A percentile compares a stretch with the other conserved stretches of the same genome.
These are phyloP conservation scores for Lasius fuliginosus DNA, from an alignment of 2,888 invertebrate genomes.

Conservation along the genomic window DNA sequence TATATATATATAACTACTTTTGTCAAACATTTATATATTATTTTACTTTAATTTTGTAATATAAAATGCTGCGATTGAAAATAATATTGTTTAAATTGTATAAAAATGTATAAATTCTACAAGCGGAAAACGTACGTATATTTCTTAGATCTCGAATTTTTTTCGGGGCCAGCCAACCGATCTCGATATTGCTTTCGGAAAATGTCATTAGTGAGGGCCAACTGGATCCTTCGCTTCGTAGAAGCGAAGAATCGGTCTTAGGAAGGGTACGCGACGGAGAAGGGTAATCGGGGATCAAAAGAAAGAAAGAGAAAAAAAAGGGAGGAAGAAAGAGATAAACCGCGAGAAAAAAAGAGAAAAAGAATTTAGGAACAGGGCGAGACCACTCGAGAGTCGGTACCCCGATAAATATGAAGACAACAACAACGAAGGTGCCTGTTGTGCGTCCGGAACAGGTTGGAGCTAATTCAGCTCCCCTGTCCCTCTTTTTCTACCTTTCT, in stretches of 20 bases:
- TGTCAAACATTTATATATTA: background rate
- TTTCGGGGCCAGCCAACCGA: background rate
- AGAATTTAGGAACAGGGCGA: slow-evolving; percentile 77
- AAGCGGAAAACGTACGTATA: slow-evolving; percentile 15
- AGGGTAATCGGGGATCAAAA: slow-evolving; percentile 68
- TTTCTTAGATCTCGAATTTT: background rate
- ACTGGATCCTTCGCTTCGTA: slow-evolving; percentile 74
- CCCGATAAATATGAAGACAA: slow-evolving; percentile 86
- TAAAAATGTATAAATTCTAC: slow-evolving; percentile 45
- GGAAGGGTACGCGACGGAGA: slow-evolving; percentile 56
- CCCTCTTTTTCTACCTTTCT: slow-evolving; percentile 49
- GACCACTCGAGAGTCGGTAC: slow-evolving; percentile 76
- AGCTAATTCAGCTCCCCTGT: slow-evolving; percentile 82
- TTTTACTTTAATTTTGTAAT: background rate
- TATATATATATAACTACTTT: background rate
- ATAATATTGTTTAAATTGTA: slow-evolving; percentile 19
- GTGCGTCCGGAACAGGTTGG: slow-evolving; percentile 83
- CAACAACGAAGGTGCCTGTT: slow-evolving; percentile 83
- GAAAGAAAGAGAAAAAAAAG: slow-evolving; percentile 34
- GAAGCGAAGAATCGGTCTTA: slow-evolving; percentile 67
- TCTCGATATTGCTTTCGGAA: slow-evolving; percentile 72
- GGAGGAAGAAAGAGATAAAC: slow-evolving; percentile 58
- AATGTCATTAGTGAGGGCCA: slow-evolving; percentile 82
- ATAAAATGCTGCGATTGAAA: background rate
- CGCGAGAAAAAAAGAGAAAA: slow-evolving; percentile 58